phyloP scores from a whole-genome alignment of 1,140 invertebrate genomes.

The Aradophagus sp. region DNA sequence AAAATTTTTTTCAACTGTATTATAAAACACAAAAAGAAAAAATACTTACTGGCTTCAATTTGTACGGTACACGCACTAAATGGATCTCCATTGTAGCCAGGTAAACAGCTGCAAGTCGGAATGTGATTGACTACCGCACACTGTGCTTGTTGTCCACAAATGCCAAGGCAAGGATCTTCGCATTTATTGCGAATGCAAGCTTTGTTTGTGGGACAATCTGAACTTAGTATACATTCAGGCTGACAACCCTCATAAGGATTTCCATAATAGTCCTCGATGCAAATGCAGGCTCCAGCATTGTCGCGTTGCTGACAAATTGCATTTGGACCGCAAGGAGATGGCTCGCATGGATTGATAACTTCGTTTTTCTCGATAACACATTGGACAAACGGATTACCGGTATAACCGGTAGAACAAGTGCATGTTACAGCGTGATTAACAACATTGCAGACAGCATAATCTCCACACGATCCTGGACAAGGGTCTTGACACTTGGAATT shows the following conservation, averaged over 20 bases:
- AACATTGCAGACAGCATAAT: conserved; percentile 84
- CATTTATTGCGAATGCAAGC: conserved; percentile 79
- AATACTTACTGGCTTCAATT: conserved; percentile 52
- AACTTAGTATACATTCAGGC: conserved; percentile 77
- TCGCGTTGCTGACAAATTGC: conserved; percentile 75
- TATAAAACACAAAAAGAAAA: no score
- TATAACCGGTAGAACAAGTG: conserved; percentile 82
- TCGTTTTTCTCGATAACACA: conserved; percentile 73
- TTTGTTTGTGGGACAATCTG: conserved; percentile 77
- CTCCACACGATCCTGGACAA: conserved; percentile 85
- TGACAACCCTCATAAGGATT: conserved; percentile 77
- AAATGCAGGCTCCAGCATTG: conserved; percentile 75
- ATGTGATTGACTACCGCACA: conserved; percentile 80
- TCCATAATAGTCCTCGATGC: conserved; percentile 76
- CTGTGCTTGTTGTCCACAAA: conserved; percentile 76
- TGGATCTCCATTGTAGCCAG: conserved; percentile 77
- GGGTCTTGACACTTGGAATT: conserved; percentile 85
- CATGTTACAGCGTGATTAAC: conserved; percentile 86
- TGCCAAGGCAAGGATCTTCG: conserved; percentile 77
- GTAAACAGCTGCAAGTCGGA: conserved; percentile 79
- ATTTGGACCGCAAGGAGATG: conserved; percentile 78
- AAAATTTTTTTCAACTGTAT: no score
- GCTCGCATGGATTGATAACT: conserved; percentile 73
- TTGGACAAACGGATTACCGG: conserved; percentile 84
- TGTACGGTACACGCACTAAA: conserved; percentile 74